Evolutionary conservation across 2,888 invertebrate genomes (phyloP), one percentile per base, ranked within the genome.

Genomic region (Epinotia nisella): DNA sequence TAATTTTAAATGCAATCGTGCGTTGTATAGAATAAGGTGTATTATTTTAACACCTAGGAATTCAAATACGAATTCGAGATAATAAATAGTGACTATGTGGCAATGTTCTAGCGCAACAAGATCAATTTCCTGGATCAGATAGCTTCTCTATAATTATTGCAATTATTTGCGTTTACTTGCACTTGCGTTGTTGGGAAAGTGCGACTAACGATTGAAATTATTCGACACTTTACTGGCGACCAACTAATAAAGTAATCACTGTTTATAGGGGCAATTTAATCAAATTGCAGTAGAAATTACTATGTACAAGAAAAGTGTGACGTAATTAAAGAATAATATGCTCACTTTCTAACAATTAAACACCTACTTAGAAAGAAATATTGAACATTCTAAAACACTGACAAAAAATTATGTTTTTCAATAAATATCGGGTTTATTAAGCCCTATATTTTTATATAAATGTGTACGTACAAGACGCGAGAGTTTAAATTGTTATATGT

Each of bases 41-140:
- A 51, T 15, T 17, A 29, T 39, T 35, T 51, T 7, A 53, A 55
- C 19, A 35, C 13, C 21, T 35, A 35, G 19, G 15, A 35, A 39
- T 53, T 17, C 24, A 35, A 2, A 17, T 53, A 39, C 4, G 29
- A 29, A 15, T 15, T 41, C 24, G n/a, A 21, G 21, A 15, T n/a
- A 17, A 45, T 51, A 45, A 53, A 55, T 10, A 41, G 19, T 21
- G n/a, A 56, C 56, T 55, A 56, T 56, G 66, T 68, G 55, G 60
- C 56, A 74, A 70, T 45, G 24, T 51, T 68, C 41, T 65, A 71
- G 61, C 45, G 56, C 75, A 75, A 72, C 70, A 64, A 68, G 59
- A 51, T 72, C 65, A 64, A 72, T 72, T 75, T 75, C 74, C 72
- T 75, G 67, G 74, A 70, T 73, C 73, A 62, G 68, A 73, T 73